Conservation (phyloP, 2,888 invertebrate genomes). For the Pachydiplax longipennis region DNA sequence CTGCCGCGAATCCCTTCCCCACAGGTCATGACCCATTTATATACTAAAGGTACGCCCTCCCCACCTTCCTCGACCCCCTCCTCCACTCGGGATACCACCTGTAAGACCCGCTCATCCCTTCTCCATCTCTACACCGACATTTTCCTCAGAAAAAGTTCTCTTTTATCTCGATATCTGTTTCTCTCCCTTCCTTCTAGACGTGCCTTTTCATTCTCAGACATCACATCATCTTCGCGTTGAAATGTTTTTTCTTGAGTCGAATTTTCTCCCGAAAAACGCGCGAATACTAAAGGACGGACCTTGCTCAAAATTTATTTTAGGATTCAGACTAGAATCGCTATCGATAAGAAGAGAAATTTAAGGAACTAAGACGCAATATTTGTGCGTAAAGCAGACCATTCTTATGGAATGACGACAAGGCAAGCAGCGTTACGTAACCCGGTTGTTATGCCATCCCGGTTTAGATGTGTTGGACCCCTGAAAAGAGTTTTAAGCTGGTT, state of each 20-base stretch:
- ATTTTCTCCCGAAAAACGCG: no score
- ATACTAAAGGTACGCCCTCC: constrained; percentile 6
- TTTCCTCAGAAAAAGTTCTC: neutral
- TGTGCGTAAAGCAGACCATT: no score
- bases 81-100: neutral
- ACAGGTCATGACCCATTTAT: constrained; percentile 41
- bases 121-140: neutral
- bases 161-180: neutral
- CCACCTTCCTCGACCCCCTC: neutral
- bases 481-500: no score
- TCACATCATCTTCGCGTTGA: neutral
- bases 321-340: no score
- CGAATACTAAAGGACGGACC: neutral
- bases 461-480: no score
- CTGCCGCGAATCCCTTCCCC: constrained; percentile 24
- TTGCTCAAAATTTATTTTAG: no score
- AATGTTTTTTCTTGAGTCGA: constrained; percentile 55
- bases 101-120: neutral
- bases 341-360: no score
- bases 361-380: no score
- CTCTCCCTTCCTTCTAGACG: neutral
- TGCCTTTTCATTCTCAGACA: neutral
- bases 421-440: no score
- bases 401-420: no score
- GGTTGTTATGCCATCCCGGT: no score